Evolutionary conservation across 1,140 invertebrate genomes (phyloP), one percentile per base, ranked within the genome.

Genomic region (Megathymus violae): DNA sequence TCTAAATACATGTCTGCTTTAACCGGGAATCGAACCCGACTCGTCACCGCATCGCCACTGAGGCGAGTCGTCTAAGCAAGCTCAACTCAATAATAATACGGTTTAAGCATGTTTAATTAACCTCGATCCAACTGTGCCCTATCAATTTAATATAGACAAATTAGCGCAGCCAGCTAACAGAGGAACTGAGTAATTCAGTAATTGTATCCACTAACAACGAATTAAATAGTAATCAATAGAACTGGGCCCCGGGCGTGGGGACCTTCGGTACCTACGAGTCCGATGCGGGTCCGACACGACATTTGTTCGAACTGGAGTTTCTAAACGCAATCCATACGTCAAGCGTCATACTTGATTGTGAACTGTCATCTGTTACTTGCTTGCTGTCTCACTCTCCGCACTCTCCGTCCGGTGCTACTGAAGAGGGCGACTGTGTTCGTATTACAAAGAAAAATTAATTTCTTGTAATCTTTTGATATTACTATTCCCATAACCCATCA

Each of bases 141-240:
- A 82, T 84, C 79, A 70, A 80, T 80, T 83, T 82, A 80, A 76
- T 80, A 71, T 71, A 79, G 75, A 80, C 72, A 75, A 78, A 77
- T 85, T 78, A 78, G 70, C 69, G 66, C 62, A 70, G 67, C 52
- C 62, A 74, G 69, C 69, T 72, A 77, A 74, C 68, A 69, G 80
- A 86, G 85, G 80, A 88, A 87, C 83, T 79, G 64, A 76, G 85
- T 89, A 89, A 89, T 89, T 88, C 86, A 89, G 83, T 89, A 89
- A 89, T 89, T 87, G 87, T 88, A 85, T 86, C 87, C 73, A 85
- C 86, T 85, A 85, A 88, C 83, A 82, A 82, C 75, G 78, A 89
- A 89, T 89, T 89, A 87, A 89, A 89, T 87, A 88, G 84, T 88
- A 85, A 87, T 88, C 87, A 87, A 89, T 87, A 88, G 81, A 88